Evolutionary conservation across 2,797 vertebrate species (phyloP).

Genomic region (Hemibagrus guttatus): DNA sequence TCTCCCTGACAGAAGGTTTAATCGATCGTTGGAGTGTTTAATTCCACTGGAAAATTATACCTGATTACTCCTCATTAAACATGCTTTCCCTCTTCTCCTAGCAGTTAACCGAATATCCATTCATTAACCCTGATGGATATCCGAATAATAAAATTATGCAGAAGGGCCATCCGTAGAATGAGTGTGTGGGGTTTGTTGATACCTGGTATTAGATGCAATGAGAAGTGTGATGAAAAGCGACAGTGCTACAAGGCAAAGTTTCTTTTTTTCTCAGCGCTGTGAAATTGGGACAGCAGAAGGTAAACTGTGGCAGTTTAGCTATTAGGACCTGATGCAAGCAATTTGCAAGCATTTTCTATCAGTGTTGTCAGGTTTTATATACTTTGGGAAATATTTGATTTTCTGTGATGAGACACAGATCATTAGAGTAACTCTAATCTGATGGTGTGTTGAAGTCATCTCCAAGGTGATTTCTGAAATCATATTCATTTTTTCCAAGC

Average conservation of each 20-base stretch:
- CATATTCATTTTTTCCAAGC: too few relatives aligned
- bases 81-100: neutral
- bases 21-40: neutral
- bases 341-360: neutral
- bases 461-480: too few relatives aligned
- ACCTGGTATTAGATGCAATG: neutral
- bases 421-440: neutral
- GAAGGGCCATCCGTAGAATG: neutral
- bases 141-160: neutral
- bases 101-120: neutral
- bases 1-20: neutral
- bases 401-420: neutral
- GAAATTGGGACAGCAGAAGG: neutral
- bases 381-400: neutral
- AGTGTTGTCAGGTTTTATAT: neutral
- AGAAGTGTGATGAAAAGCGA: neutral
- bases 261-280: neutral
- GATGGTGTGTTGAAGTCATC: neutral
- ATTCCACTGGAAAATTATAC: slow-evolving; percentile 4
- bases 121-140: slow-evolving; percentile 6
- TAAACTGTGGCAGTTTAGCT: neutral
- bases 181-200: neutral
- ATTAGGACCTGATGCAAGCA: neutral
- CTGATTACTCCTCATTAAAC: slow-evolving; percentile 1
- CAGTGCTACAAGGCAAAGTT: neutral